phyloP scores from a whole-genome alignment of 2,888 invertebrate species.

The Dasypolia templi region DNA sequence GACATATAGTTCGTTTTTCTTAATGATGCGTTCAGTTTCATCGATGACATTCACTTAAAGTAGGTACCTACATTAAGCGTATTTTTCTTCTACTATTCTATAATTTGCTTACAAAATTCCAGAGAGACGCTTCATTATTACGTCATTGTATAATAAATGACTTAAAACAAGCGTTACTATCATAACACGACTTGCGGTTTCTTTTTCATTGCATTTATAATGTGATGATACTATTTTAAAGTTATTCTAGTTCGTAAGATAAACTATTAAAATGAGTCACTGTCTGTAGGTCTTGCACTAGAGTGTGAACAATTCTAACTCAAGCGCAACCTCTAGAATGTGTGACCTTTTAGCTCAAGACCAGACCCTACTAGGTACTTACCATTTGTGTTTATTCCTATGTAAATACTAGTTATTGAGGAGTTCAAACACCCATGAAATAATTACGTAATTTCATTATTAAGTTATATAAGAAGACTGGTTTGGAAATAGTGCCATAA shows the following conservation, averaged over 20 bases:
- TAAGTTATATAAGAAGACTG: constrained; percentile 21
- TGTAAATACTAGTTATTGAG: constrained; percentile 3
- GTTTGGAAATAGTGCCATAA: constrained; percentile 11
- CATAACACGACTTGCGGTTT: constrained; percentile 57
- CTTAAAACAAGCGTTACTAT: constrained; percentile 33
- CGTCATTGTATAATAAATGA: constrained; percentile 43
- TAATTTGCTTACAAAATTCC: constrained; percentile 21
- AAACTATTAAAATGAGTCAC: constrained; percentile 45
- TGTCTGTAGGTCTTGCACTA: neutral
- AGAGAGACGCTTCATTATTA: constrained; percentile 21
- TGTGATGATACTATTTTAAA: constrained; percentile 36
- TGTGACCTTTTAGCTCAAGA: constrained; percentile 16
- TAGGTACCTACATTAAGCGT: neutral
- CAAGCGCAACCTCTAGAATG: neutral
- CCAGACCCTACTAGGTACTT: constrained; percentile 1
- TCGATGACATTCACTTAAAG: neutral
- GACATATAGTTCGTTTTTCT: too few species aligned
- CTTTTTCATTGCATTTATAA: constrained; percentile 54
- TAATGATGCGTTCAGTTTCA: too few species aligned
- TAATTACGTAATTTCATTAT: constrained; percentile 35
- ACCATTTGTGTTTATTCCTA: constrained; percentile 11
- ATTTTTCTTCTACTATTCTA: neutral
- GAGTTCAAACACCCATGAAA: constrained; percentile 38
- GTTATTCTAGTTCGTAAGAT: constrained; percentile 23
- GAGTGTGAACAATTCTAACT: neutral